These are phyloP conservation scores for Barnardius zonarius DNA, from an alignment of 2,113 vertebrate species.

Conservation along the genomic window DNA sequence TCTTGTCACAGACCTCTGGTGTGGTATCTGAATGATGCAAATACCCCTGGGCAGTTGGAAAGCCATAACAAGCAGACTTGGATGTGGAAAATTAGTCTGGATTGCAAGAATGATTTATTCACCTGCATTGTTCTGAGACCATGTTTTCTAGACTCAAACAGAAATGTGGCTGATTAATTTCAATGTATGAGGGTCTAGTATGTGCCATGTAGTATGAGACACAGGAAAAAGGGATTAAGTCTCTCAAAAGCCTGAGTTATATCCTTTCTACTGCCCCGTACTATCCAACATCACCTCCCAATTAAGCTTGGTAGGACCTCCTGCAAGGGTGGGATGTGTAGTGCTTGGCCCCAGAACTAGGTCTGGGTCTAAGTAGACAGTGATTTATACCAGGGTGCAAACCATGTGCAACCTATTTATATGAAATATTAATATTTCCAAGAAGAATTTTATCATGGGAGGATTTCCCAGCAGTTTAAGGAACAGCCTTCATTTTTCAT, in stretches of 20 bases:
- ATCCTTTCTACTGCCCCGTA: not conserved
- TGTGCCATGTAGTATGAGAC: not conserved
- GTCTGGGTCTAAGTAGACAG: not conserved
- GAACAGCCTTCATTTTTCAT: constrained; percentile 47
- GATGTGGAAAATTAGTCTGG: not conserved
- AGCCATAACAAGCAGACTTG: not conserved
- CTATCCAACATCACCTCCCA: not conserved
- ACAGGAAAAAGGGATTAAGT: not conserved
- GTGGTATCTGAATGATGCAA: not conserved
- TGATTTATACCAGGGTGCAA: constrained; percentile 13
- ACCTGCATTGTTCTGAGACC: not conserved
- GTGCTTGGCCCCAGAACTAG: not conserved
- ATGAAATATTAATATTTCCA: constrained; percentile 23
- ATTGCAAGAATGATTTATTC: not conserved
- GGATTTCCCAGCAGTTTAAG: constrained; percentile 11
- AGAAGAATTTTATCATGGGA: constrained; percentile 3
- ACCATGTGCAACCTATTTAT: not conserved
- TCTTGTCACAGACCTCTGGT: not conserved
- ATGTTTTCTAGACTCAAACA: not conserved
- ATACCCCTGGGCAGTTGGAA: not conserved
- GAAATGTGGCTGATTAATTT: not conserved
- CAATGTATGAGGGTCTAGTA: not conserved
- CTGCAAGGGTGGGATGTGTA: not conserved
- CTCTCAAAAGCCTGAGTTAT: not conserved
- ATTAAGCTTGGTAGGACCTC: not conserved